Evolutionary conservation across 2,797 vertebrate genomes (phyloP).

Genomic region (Bucorvus abyssinicus): DNA sequence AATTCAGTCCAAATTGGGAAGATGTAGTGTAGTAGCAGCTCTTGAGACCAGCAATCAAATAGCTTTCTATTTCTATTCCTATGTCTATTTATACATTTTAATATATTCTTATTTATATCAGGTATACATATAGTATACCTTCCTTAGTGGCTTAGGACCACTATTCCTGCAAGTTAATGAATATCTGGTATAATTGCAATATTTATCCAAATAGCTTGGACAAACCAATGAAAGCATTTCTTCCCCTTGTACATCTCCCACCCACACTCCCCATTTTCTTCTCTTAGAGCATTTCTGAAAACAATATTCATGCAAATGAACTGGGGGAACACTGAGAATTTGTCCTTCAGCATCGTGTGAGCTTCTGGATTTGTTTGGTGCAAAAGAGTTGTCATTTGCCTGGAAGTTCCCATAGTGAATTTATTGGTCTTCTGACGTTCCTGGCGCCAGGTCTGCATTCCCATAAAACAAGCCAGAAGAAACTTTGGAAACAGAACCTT

Average conservation of each 20-base stretch:
- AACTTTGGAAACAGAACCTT: constrained; percentile 63
- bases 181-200: background rate
- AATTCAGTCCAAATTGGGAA: constrained; percentile 39
- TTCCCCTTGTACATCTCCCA: background rate
- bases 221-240: background rate
- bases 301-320: constrained; percentile 23
- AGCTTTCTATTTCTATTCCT: background rate
- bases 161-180: background rate
- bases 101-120: too few relatives aligned
- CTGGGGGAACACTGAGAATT: constrained; percentile 28
- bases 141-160: background rate
- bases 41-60: background rate
- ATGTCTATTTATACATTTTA: background rate
- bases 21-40: background rate
- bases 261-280: background rate
- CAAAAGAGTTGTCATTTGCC: constrained; percentile 23
- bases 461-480: constrained; percentile 59
- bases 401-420: constrained; percentile 61
- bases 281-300: background rate
- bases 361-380: constrained; percentile 49
- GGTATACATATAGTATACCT: background rate
- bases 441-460: constrained; percentile 59
- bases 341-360: constrained; percentile 45
- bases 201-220: background rate
- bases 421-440: constrained; percentile 47